Conservation (phyloP, 1,140 invertebrate genomes). For the Brachionus plicatilis region DNA sequence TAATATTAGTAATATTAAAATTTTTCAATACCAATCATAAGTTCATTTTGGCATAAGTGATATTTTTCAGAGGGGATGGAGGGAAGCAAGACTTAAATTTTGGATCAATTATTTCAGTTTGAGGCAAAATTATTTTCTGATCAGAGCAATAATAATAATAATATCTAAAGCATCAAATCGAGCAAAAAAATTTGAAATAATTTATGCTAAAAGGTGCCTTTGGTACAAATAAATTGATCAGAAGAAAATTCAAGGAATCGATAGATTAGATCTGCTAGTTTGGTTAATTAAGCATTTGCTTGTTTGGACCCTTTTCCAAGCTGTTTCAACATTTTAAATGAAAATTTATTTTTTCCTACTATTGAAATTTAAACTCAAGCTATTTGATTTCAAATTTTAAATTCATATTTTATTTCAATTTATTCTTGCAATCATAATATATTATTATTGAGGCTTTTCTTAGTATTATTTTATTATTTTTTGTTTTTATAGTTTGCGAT, state of each 20-base stretch:
- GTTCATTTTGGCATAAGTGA: background rate
- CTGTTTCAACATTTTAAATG: background rate
- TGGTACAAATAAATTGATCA: background rate
- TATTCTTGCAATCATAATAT: constrained; percentile 4
- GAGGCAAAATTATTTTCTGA: background rate
- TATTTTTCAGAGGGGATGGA: too few species aligned
- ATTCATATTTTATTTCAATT: constrained; percentile 29
- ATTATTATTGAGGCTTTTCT: background rate
- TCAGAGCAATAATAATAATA: background rate
- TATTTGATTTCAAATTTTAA: constrained; percentile 6
- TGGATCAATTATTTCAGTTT: background rate
- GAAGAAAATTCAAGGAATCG: background rate
- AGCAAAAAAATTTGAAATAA: background rate
- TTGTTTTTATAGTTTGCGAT: constrained; percentile 15
- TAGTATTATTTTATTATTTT: constrained; percentile 15
- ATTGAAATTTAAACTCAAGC: background rate
- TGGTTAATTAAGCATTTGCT: background rate
- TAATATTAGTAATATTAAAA: too few species aligned
- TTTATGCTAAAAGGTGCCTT: background rate
- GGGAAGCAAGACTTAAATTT: background rate
- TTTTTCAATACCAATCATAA: too few species aligned
- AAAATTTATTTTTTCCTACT: background rate
- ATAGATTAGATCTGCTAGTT: background rate
- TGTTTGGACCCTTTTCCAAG: background rate
- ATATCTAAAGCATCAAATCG: background rate